A percentile compares a stretch with the other conserved stretches of the same genome.
Evolutionary conservation across 2,113 vertebrate species (phyloP).

Genomic region (Callipepla californica): DNA sequence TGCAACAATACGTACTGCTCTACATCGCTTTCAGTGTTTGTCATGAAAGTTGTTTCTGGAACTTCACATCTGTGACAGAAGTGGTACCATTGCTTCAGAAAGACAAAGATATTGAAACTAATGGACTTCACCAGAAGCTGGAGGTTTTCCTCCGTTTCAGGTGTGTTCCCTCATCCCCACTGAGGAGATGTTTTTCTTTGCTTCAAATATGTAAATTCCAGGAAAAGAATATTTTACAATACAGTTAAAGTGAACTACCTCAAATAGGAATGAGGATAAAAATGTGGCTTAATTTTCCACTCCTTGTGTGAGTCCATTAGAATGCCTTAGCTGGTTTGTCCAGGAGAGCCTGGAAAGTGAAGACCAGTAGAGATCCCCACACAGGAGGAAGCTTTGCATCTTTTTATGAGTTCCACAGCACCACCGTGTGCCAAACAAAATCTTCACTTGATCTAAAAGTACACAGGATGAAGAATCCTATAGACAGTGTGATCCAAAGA

Average conservation of each 20-base stretch:
- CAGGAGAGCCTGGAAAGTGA: not conserved
- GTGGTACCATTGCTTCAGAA: not conserved
- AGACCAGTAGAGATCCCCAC: not conserved
- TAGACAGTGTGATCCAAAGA: not conserved
- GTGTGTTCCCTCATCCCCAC: not conserved
- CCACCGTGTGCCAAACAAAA: not conserved
- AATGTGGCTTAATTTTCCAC: not conserved
- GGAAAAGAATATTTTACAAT: not conserved
- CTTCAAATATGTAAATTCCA: not conserved
- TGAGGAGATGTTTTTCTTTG: not conserved
- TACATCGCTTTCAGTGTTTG: not conserved
- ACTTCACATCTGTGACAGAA: not conserved
- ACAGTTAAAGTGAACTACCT: not conserved
- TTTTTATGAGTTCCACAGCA: rapidly evolving
- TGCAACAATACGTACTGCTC: not conserved
- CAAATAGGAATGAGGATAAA: not conserved
- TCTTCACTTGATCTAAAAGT: not conserved
- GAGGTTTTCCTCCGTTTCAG: not conserved
- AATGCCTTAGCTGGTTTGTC: not conserved
- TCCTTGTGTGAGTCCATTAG: rapidly evolving
- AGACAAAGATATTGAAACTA: not conserved
- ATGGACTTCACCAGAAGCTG: not conserved
- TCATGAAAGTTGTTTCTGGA: not conserved
- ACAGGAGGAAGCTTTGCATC: not conserved
- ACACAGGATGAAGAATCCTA: not conserved